Base-by-base conservation (phyloP, 2,888 invertebrate genomes). In the Leucophenga montana region DNA sequence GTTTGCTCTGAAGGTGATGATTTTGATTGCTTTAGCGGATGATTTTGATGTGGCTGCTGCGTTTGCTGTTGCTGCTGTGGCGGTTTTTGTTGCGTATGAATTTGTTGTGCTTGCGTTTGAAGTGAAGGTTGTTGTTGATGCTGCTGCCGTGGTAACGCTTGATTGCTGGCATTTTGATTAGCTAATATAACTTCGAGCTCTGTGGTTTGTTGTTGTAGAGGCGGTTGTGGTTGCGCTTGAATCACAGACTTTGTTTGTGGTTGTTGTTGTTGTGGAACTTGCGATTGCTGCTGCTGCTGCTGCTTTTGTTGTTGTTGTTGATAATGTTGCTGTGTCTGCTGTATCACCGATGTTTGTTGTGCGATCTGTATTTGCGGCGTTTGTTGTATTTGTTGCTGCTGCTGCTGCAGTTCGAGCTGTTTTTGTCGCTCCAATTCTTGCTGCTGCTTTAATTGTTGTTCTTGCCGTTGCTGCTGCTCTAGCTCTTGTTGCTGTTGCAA, bases 51-150 rank as follows among this genome's bases (percentile, higher is more conserved):
- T 16, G 13, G 22, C 62, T 20, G 61, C 3, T 31, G 39, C 11
- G 48, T 65, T 67, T 71, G 72, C 33, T 61, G 70, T 20, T 66
- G 50, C 54, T 61, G 20, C n/a, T 59, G 46, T 33, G 44, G 44
- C 4, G 13, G 44, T 27, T 48, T 68, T 50, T 71, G 71, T 48
- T 89, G 85, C 90, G 90, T 90, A 91, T 90, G 77, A 89, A 89
- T 85, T 90, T 44, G 11, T 90, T 44, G 11, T 16, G 13, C 11
- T 62, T 20, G 39, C 11, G 44, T 65, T 67, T 71, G 72, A n/a
- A n/a, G n/a, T 33, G 61, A 69, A 33, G 50, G 57, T 62, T 61
- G 31, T 20, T 59, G 57, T 62, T 61, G 31, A n/a, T 59, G 67
- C 70, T 44, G 70, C 20, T 66, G 54, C 59, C 22, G 33, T 14